Evolutionary conservation across 2,888 invertebrate species (phyloP), one percentile per base, ranked within the genome.

Genomic region (Eueremaeus valkanovi): DNA sequence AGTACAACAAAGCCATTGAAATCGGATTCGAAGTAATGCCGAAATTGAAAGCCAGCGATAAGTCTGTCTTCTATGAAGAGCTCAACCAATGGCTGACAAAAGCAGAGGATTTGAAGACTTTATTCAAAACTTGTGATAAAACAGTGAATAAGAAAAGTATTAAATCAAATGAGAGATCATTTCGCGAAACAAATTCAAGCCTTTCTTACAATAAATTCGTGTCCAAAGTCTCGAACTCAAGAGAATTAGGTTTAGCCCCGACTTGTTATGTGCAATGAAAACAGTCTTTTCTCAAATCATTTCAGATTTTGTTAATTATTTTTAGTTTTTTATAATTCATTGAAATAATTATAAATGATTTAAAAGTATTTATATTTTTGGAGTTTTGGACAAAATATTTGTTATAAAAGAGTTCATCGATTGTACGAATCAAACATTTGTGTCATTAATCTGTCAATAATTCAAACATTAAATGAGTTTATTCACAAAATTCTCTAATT

Each of bases 51-150:
- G 11, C 13, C 11, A 27, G n/a, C 13, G 49, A 49, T 11, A 31
- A 68, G 18, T 33, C n/a, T 13, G 42, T 42, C 21, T 42, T 74
- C 21, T 68, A 66, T n/a, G 74, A 42, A 18, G 66, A 68, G 63
- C 63, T 80, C 16, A 76, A 78, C 61, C 75, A 78, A 40, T 80
- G 80, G 80, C 79, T 81, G 79, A 75, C 76, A 51, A 78, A 79
- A 73, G 80, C 80, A 33, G 81, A 81, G 76, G 63, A 75, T 49
- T 73, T 80, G 18, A 80, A 81, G 76, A 33, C 18, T 8, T 18
- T 29, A 49, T 74, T 40, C 29, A 40, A 42, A 31, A 74, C 33
- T 58, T 29, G 36, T 29, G 24, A 51, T 51, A 36, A 66, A 66
- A 36, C 27, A 13, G 13, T 29, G 21, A 40, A 1, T 5, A 42